Base-by-base conservation (phyloP, 2,888 invertebrate genomes). In the Hyposoter dolosus region DNA sequence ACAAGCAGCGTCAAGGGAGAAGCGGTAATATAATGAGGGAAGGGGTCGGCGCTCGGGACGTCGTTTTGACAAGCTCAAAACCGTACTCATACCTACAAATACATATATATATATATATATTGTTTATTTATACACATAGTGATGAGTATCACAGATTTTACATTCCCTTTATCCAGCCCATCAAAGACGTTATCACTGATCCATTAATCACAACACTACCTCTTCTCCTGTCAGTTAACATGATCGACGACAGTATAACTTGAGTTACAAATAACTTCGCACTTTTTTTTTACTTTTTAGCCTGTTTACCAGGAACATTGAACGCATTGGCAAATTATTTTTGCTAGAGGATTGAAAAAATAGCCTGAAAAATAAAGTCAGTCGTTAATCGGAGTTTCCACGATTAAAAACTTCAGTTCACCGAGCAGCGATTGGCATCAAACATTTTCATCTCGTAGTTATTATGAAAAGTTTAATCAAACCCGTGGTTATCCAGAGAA, bases 121-220 rank as follows among this genome's bases (percentile, higher is more conserved):
- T 80, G 75, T 69, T 85, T 76, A 83, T 75, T 71, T 23, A 43
- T 7, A n/a, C 0, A 60, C 19, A 23, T 40, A 23, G 56, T 10
- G 28, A 60, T 60, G 6, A 71, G 66, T 65, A 50, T 66, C 45
- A 72, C 19, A 65, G 76, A 85, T 83, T 85, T 85, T 76, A 79
- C 56, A 50, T 28, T 80, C n/a, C 65, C 47, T 1, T 68, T 6
- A 17, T 60, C 56, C 63, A 23, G 5, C 6, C 40, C 15, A 19
- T 45, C 28, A 28, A 53, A 28, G 23, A 66, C 60, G 45, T 45
- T 56, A 72, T 76, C 81, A 40, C 47, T 45, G 63, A 60, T 56
- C 75, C 82, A 79, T 85, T 66, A 85, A 85, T 82, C 82, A 85
- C 47, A 23, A 56, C 56, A 40, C 76, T 79, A 76, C 76, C 82